Conservation (phyloP, 2,888 invertebrate genomes). For the Ophonus ardosiacus region DNA sequence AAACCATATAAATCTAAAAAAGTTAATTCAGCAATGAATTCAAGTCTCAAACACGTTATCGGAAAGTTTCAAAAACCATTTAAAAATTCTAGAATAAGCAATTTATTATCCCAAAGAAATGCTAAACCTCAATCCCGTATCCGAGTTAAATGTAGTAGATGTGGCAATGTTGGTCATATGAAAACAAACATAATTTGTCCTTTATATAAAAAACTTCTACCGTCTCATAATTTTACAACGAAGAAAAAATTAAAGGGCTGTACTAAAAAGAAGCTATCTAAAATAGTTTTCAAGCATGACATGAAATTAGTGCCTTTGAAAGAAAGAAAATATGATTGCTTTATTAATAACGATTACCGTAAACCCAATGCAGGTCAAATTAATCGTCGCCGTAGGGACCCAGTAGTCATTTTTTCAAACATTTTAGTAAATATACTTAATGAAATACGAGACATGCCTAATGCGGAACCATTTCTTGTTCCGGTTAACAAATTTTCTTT, state of each 20-base stretch:
- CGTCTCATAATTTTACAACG: too few relatives aligned
- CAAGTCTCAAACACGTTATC: conserved; percentile 77
- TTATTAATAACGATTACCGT: conserved; percentile 83
- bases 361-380: conserved; percentile 89
- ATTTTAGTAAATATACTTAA: conserved; percentile 94
- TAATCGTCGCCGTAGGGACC: conserved; percentile 95
- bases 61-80: conserved; percentile 75
- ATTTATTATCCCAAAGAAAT: conserved; percentile 80
- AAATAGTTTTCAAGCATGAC: too few relatives aligned
- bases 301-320: too few relatives aligned
- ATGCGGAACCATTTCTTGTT: conserved; percentile 94
- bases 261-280: too few relatives aligned
- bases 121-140: conserved; percentile 93
- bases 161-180: conserved; percentile 91
- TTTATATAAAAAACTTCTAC: too few relatives aligned
- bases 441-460: conserved; percentile 93
- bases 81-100: too few relatives aligned
- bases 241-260: too few relatives aligned
- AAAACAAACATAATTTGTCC: conserved; percentile 70
- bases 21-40: conserved; percentile 34
- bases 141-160: conserved; percentile 97
- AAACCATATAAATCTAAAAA: conserved; percentile 91
- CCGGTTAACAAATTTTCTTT: conserved; percentile 96
- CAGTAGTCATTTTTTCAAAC: conserved; percentile 95
- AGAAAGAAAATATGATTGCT: too few relatives aligned